Base-by-base conservation (phyloP, 2,797 vertebrate genomes). In the Gorsachius magnificus region DNA sequence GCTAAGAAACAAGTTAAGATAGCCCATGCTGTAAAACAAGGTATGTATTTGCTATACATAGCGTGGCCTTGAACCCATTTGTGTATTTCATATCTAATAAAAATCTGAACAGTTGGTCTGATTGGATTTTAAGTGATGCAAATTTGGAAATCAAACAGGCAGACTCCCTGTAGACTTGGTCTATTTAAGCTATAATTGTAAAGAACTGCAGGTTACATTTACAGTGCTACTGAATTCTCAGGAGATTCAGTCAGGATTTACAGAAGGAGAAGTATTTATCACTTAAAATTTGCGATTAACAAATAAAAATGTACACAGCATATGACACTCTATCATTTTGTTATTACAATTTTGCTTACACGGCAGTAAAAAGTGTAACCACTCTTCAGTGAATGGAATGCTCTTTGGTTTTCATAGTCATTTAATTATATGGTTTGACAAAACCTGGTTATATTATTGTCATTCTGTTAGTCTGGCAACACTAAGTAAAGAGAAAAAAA, bases 71-170 rank as follows among this genome's bases (percentile, higher is more conserved):
- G 94, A 97, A 97, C 80, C 93, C 93, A 86, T 90, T 80, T 21
- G 10, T 95, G 97, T 96, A 97, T 96, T 97, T 96, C 87, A 92
- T 96, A 97, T 89, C 97, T 97, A 97, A 98, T 97, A 97, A 97
- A 98, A 98, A 98, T 96, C 93, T 63, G 69, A 98, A 98, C 97
- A 98, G 98, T 98, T 98, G 97, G 97, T 93, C 96, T 98, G 98
- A 98, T 98, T 98, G 97, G 97, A 98, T 98, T 98, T 98, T 98
- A 98, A 98, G 97, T 97, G 98, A 98, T 96, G 97, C 95, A 98
- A 98, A 98, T 98, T 97, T 98, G 95, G 97, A 98, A 98, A 98
- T 98, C 98, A 98, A 98, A 98, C 96, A 97, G 96, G 89, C 96
- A 97, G 96, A 96, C 76, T 98, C 98, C 98, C 97, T 97, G 97